phyloP scores from a whole-genome alignment of 2,888 invertebrate species.

The Pyrocoelia pectoralis region DNA sequence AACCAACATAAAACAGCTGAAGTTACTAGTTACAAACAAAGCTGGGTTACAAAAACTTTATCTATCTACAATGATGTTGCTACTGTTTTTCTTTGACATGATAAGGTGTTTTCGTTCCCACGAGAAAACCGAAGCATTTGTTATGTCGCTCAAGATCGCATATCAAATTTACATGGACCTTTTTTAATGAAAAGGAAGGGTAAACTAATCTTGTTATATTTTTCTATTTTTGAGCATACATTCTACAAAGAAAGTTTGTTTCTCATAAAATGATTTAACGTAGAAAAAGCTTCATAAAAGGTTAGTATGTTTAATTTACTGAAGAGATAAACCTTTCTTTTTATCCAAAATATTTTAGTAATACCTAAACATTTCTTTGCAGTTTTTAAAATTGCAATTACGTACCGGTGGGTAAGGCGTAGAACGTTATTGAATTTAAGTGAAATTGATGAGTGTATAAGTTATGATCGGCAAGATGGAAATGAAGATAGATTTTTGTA shows the following conservation, averaged over 20 bases:
- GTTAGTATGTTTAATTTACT: too few relatives aligned
- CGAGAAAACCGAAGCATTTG: background rate
- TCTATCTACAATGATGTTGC: background rate
- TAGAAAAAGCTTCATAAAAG: too few relatives aligned
- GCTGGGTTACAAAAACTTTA: background rate
- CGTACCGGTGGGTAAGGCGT: background rate
- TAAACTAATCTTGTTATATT: background rate
- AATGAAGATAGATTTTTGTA: background rate
- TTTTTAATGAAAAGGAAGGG: background rate
- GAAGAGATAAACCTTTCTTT: too few relatives aligned
- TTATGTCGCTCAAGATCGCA: conserved; percentile 1
- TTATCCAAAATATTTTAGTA: background rate
- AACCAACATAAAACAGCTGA: background rate
- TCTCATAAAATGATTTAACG: too few relatives aligned
- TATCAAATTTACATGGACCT: background rate
- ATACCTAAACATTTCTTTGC: background rate
- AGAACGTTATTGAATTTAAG: background rate
- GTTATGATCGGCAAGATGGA: background rate
- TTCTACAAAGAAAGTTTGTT: too few relatives aligned
- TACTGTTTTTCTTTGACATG: background rate
- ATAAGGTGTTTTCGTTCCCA: conserved; percentile 1
- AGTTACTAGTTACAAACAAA: background rate
- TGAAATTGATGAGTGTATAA: background rate
- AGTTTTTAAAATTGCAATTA: background rate
- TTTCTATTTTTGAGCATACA: background rate